phyloP scores from a whole-genome alignment of 2,888 invertebrate genomes.

The Cancer borealis region DNA sequence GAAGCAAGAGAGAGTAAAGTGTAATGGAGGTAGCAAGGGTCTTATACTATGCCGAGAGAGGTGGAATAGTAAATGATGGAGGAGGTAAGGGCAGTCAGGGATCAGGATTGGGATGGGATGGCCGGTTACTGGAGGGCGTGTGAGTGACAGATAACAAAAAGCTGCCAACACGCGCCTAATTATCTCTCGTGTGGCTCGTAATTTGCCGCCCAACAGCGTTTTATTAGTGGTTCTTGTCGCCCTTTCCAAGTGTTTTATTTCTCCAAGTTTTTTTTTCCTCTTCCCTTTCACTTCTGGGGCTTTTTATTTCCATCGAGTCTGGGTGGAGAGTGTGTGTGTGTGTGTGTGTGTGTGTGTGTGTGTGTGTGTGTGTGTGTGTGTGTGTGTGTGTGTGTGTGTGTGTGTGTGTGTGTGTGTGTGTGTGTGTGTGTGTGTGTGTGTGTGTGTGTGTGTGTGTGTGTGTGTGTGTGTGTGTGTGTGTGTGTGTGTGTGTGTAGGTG shows the following conservation, averaged over 20 bases:
- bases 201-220: background rate
- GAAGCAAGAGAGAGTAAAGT: conserved; percentile 35
- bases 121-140: background rate
- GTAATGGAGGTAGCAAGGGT: conserved; percentile 18
- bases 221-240: background rate
- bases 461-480: background rate
- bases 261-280: background rate
- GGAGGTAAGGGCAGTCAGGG: background rate
- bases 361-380: background rate
- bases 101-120: background rate
- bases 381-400: background rate
- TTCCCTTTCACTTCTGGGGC: background rate
- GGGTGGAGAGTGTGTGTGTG: background rate
- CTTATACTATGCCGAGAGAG: background rate
- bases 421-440: background rate
- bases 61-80: background rate
- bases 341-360: background rate
- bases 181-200: background rate
- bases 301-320: background rate
- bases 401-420: background rate
- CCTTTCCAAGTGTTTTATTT: background rate
- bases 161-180: background rate
- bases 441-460: background rate
- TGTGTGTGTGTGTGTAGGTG: background rate
- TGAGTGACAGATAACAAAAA: background rate